Evolutionary conservation across 2,888 invertebrate genomes (phyloP).

Genomic region (Phengaris alcon): DNA sequence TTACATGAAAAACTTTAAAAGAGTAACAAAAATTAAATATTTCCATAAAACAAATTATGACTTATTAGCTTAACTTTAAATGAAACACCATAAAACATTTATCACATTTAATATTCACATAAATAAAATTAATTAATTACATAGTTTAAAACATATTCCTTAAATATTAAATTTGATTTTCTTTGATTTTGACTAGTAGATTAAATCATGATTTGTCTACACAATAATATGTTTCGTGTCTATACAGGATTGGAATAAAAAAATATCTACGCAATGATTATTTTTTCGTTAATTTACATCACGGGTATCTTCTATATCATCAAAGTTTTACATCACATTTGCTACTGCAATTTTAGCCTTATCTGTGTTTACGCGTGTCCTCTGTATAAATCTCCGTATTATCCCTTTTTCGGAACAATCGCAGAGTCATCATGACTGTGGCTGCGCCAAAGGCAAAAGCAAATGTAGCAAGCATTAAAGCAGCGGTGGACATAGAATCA

Average conservation of each 20-base stretch:
- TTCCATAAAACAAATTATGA: no score
- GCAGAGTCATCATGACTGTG: constrained; percentile 62
- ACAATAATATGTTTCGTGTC: background rate
- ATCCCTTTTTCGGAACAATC: constrained; percentile 53
- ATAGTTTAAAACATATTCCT: background rate
- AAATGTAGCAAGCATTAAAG: constrained; percentile 57
- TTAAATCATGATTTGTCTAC: constrained; percentile 18
- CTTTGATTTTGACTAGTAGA: constrained; percentile 28
- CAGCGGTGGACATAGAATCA: constrained; percentile 50
- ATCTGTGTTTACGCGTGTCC: constrained; percentile 60
- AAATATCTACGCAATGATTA: background rate
- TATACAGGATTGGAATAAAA: background rate
- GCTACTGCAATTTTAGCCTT: constrained; percentile 42
- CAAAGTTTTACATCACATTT: constrained; percentile 32
- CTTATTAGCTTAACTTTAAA: background rate
- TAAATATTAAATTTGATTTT: background rate
- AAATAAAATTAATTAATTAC: constrained; percentile 22
- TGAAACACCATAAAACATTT: constrained; percentile 9
- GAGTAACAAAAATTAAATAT: no score
- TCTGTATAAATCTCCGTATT: constrained; percentile 51
- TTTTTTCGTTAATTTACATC: background rate
- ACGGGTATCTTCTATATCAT: constrained; percentile 17
- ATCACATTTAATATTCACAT: constrained; percentile 26
- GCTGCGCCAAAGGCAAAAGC: constrained; percentile 54
- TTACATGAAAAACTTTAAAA: no score